A percentile compares a stretch with the other conserved stretches of the same genome.
Conservation (phyloP, 2,797 vertebrate species). For the Danio albolineatus region DNA sequence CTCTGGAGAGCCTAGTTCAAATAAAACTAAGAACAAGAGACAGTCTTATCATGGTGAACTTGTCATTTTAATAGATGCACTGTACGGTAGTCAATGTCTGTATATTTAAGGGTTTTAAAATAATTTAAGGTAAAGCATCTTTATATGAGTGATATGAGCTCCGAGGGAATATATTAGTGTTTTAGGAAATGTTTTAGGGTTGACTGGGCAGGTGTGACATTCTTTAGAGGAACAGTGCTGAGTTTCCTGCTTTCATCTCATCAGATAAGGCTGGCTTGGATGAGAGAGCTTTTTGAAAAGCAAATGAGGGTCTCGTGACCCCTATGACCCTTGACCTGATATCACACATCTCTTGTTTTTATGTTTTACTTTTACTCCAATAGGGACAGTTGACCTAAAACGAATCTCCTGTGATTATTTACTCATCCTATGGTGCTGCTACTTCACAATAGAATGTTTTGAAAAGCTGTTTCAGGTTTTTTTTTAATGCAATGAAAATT, state of each 20-base stretch:
- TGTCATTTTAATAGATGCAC: conserved; percentile 31
- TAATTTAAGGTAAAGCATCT: not conserved
- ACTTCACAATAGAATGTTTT: not conserved
- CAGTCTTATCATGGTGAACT: conserved; percentile 27
- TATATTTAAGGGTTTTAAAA: not conserved
- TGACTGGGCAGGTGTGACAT: conserved; percentile 52
- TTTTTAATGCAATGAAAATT: too few species aligned
- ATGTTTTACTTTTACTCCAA: conserved; percentile 27
- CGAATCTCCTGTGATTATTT: not conserved
- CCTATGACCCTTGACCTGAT: conserved; percentile 31
- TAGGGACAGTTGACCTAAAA: not conserved
- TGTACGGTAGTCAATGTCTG: not conserved
- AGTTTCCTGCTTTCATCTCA: conserved; percentile 50
- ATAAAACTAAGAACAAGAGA: conserved; percentile 57
- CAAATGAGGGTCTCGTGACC: conserved; percentile 48
- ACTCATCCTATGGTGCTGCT: not conserved
- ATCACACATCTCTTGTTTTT: conserved; percentile 27
- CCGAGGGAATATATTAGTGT: not conserved
- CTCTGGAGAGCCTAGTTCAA: conserved; percentile 54
- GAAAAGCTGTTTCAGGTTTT: not conserved
- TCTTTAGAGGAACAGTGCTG: conserved; percentile 51
- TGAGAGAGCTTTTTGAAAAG: conserved; percentile 51
- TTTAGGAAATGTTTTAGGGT: conserved; percentile 29
- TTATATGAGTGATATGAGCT: not conserved
- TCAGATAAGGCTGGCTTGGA: conserved; percentile 69